Conservation (phyloP, 2,888 invertebrate genomes). For the Athalia cordata region DNA sequence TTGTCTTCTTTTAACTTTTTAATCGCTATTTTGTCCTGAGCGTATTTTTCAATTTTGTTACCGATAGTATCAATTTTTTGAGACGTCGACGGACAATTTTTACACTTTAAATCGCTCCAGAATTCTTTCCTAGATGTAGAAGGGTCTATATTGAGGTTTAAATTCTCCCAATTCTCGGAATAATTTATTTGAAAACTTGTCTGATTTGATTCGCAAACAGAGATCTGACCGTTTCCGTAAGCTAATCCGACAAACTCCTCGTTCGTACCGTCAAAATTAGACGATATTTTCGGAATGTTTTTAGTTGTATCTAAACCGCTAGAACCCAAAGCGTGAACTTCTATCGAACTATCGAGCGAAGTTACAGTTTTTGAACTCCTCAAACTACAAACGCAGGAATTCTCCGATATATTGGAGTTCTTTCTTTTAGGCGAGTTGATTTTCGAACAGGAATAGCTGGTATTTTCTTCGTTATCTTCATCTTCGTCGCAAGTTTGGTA, state of each 20-base stretch:
- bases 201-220: constrained; percentile 69
- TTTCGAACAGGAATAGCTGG: constrained; percentile 69
- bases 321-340: constrained; percentile 53
- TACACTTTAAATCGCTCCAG: constrained; percentile 69
- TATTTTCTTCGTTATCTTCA: constrained; percentile 66
- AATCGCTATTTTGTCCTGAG: constrained; percentile 59
- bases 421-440: constrained; percentile 65
- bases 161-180: constrained; percentile 71
- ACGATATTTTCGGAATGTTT: constrained; percentile 63
- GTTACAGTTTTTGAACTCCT: constrained; percentile 55
- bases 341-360: constrained; percentile 57
- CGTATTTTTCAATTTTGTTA: constrained; percentile 63
- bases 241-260: constrained; percentile 71
- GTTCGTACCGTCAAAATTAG: constrained; percentile 67
- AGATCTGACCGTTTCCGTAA: constrained; percentile 68
- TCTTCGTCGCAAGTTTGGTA: constrained; percentile 49
- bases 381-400: constrained; percentile 66
- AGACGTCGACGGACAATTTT: constrained; percentile 63
- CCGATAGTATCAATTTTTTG: constrained; percentile 63
- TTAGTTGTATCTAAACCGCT: constrained; percentile 55
- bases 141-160: constrained; percentile 68
- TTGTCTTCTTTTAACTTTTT: constrained; percentile 61
- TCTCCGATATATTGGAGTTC: constrained; percentile 59
- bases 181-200: constrained; percentile 69
- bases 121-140: constrained; percentile 66